A percentile compares a stretch with the other conserved stretches of the same genome.
These are phyloP conservation scores for Rhyzopertha dominica DNA, from an alignment of 1,140 invertebrate species.

Conservation along the genomic window DNA sequence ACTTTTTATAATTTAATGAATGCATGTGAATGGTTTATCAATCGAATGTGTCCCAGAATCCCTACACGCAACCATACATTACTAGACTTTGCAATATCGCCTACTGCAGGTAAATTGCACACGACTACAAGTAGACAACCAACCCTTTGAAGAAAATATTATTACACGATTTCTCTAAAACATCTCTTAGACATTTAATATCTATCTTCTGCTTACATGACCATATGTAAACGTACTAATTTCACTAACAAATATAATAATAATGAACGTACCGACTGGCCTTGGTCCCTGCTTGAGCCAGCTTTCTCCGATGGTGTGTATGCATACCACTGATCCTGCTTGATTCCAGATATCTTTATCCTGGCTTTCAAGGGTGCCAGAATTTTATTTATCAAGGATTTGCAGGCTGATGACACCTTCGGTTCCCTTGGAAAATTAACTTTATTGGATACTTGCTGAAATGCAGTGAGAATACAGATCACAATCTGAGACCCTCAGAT, in stretches of 20 bases:
- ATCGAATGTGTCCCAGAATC: no score
- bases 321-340: constrained; percentile 57
- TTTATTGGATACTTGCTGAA: constrained; percentile 66
- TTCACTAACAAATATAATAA: constrained; percentile 3
- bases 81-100: no score
- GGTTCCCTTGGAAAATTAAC: constrained; percentile 65
- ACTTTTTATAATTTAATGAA: no score
- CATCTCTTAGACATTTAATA: constrained; percentile 12
- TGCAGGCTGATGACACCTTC: constrained; percentile 57
- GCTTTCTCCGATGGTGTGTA: constrained; percentile 25
- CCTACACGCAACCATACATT: no score
- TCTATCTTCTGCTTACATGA: constrained; percentile 16
- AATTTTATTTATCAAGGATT: constrained; percentile 62
- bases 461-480: constrained; percentile 15
- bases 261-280: constrained; percentile 19
- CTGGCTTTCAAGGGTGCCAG: constrained; percentile 60
- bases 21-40: no score
- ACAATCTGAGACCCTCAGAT: constrained; percentile 11
- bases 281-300: constrained; percentile 26
- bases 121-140: no score
- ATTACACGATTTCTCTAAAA: constrained; percentile 2
- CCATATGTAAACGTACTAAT: constrained; percentile 26
- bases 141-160: not conserved
- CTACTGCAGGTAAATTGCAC: no score
- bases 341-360: constrained; percentile 57